These are phyloP conservation scores for Cataglyphis livida DNA, from an alignment of 2,888 invertebrate species.

Conservation along the genomic window DNA sequence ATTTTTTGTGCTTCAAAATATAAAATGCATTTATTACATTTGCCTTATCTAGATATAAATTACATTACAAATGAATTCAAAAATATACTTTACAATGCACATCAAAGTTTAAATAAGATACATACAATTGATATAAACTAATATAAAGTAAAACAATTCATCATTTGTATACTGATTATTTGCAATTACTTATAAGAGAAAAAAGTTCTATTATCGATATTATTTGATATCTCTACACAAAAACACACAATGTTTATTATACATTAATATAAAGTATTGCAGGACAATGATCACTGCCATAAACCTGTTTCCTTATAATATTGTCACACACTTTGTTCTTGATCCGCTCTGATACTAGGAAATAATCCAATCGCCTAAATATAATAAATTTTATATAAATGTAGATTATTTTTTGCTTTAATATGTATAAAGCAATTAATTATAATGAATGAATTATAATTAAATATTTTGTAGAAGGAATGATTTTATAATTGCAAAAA, in stretches of 20 bases:
- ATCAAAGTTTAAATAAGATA: conserved; percentile 8
- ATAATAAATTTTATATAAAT: conserved; percentile 79
- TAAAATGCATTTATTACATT: not conserved
- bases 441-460: conserved; percentile 1
- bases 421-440: not conserved
- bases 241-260: conserved; percentile 40
- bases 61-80: not conserved
- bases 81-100: not conserved
- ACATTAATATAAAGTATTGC: conserved; percentile 91
- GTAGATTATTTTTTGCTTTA: not conserved
- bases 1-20: not conserved
- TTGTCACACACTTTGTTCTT: conserved; percentile 93
- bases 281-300: conserved; percentile 99
- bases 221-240: conserved; percentile 20
- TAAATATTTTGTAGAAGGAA: not conserved
- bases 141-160: conserved; percentile 15
- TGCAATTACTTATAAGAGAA: not conserved
- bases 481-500: not conserved
- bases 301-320: conserved; percentile 92
- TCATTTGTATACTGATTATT: conserved; percentile 2
- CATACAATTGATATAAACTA: conserved; percentile 3
- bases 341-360: conserved; percentile 94
- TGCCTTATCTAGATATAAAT: not conserved
- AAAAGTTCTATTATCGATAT: not conserved
- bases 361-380: conserved; percentile 97